Conservation (phyloP, 2,888 invertebrate species). For the Myathropa florea region DNA sequence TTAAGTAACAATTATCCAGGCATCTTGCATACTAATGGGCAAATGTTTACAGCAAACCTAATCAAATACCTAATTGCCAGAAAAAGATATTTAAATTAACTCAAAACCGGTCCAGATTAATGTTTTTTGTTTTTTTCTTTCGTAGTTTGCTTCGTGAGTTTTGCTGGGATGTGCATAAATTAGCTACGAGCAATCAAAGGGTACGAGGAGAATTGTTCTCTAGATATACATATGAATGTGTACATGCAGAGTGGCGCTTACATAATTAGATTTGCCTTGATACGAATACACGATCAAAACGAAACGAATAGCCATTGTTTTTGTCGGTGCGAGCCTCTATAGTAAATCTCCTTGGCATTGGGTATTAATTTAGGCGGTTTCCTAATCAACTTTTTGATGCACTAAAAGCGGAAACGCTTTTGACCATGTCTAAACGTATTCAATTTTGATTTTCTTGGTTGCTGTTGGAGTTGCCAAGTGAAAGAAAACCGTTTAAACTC, state of each 20-base stretch:
- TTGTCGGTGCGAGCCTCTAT: background rate
- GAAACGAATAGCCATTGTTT: background rate
- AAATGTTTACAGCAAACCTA: background rate
- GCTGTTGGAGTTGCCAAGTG: too few relatives aligned
- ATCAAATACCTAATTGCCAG: background rate
- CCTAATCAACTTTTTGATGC: background rate
- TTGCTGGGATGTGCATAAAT: background rate
- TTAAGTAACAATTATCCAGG: background rate
- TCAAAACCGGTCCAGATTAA: background rate
- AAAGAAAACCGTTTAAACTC: too few relatives aligned
- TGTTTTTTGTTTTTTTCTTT: background rate
- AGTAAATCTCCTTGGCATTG: background rate
- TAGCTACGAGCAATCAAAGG: background rate
- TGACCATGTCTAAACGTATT: background rate
- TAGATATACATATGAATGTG: background rate
- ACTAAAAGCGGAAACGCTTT: background rate
- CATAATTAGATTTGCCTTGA: constrained; percentile 4
- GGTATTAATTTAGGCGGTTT: background rate
- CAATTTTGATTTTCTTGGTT: too few relatives aligned
- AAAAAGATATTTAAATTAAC: background rate
- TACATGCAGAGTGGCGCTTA: background rate
- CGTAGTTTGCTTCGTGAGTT: background rate
- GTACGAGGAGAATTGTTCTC: background rate
- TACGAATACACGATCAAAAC: background rate
- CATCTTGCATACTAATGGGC: background rate